Base-by-base conservation (phyloP, 2,888 invertebrate genomes). In the Ferdinandea cuprea region DNA sequence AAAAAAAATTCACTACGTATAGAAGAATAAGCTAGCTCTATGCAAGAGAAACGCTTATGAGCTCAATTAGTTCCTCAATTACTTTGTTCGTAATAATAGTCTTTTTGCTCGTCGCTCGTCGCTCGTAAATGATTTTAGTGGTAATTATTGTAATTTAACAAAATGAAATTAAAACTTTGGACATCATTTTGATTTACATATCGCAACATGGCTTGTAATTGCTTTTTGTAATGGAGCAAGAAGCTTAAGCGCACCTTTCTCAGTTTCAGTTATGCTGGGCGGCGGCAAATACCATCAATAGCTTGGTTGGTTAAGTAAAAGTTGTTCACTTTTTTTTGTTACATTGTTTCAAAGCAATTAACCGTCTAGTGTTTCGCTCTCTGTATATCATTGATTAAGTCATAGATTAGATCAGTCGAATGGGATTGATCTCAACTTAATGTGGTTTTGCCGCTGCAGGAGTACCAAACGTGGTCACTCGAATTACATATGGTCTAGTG, bases 1-100 rank as follows among this genome's bases (percentile, higher is more conserved):
- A 6, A 40, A n/a, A 30, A 8, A 21, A 42, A 15, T 3, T n/a
- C n/a, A n/a, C n/a, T n/a, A 40, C 4, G 6, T 2, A 40, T 5
- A 42, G 17, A 42, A 17, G 1, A n/a, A 11, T 0, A 15, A 2
- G 3, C 46, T 5, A 11, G 9, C 30, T 13, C 30, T 15, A 28
- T 42, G 1, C 13, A 32, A 61, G 58, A 42, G 42, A 59, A 59
- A 50, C 21, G 28, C 13, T 58, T 30, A 28, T 15, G 48, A 32
- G 44, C 42, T 44, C 76, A 76, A 81, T 80, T 80, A 80, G 63
- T 74, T 80, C 63, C 68, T 69, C 74, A 69, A 74, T 80, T 74
- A 58, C 68, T 32, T 37, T 6, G 42, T 8, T 30, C 13, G 37
- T 63, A 37, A 69, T 72, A 54, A 69, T 63, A 21, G 63, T 40